A percentile compares a stretch with the other conserved stretches of the same genome.
phyloP scores from a whole-genome alignment of 2,113 vertebrate genomes.

The Prolemur simus region DNA sequence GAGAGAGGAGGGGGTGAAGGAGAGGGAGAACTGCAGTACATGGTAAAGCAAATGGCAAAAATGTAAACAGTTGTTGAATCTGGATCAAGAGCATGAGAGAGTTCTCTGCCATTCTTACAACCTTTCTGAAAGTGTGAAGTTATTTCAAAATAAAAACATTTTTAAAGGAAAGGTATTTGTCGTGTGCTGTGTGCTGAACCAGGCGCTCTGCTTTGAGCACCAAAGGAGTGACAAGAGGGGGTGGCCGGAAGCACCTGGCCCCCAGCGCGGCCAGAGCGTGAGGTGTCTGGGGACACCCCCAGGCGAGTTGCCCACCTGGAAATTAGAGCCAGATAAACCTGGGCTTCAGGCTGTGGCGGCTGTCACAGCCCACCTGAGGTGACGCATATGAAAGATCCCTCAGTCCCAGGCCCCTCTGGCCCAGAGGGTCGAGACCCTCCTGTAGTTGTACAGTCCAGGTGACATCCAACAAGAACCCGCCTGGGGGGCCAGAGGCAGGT shows the following conservation, averaged over 20 bases:
- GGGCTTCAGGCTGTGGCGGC: background rate
- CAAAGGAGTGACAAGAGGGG: background rate
- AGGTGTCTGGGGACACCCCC: background rate
- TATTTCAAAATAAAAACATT: background rate
- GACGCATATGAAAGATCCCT: accelerated
- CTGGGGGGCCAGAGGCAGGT: conserved; percentile 84
- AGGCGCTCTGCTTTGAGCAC: background rate
- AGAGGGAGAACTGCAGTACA: too few relatives aligned
- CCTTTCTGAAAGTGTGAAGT: background rate
- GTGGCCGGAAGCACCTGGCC: too few relatives aligned
- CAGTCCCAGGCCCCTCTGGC: background rate
- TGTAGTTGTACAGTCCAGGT: conserved; percentile 83
- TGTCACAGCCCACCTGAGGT: background rate
- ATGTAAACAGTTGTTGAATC: background rate
- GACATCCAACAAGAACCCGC: conserved; percentile 87
- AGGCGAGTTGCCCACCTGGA: accelerated
- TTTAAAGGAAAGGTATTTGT: background rate
- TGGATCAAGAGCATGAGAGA: background rate
- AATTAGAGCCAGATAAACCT: too few relatives aligned
- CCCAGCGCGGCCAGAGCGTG: accelerated
- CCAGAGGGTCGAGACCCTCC: background rate
- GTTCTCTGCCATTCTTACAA: background rate
- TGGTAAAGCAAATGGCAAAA: background rate
- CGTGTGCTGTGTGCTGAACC: background rate
- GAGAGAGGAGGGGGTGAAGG: too few relatives aligned